A percentile compares a stretch with the other conserved stretches of the same genome.
These are phyloP conservation scores for Sebastes hubbsi DNA, from an alignment of 2,797 vertebrate genomes.

Conservation along the genomic window DNA sequence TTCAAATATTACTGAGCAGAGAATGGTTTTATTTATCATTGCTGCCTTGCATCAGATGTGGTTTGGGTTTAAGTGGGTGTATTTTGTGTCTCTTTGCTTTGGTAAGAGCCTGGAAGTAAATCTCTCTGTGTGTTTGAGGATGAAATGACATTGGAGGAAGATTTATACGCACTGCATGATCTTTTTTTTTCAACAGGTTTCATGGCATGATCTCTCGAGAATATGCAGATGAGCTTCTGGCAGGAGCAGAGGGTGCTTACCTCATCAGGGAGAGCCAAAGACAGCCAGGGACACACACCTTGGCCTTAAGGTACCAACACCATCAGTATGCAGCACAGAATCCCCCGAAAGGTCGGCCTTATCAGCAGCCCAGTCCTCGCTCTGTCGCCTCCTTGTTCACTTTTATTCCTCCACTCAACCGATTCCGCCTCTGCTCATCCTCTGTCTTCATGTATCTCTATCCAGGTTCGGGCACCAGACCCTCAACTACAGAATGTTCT, in stretches of 20 bases:
- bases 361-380: neutral
- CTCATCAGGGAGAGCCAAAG: constrained; percentile 97
- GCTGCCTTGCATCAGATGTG: constrained; percentile 31
- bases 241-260: constrained; percentile 90
- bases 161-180: neutral
- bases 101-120: neutral
- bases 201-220: constrained; percentile 95
- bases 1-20: neutral
- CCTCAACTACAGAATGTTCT: constrained; percentile 97
- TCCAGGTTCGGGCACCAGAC: constrained; percentile 95
- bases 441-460: neutral
- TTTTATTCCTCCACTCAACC: constrained; percentile 56
- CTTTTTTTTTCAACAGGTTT: constrained; percentile 82
- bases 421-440: neutral
- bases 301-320: constrained; percentile 90
- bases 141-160: neutral
- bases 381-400: neutral
- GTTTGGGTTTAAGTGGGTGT: constrained; percentile 18
- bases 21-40: constrained; percentile 36
- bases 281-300: constrained; percentile 94
- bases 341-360: neutral
- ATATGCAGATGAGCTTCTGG: constrained; percentile 91
- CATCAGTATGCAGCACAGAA: constrained; percentile 21
- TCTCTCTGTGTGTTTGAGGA: neutral
- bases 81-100: constrained; percentile 7